These are phyloP conservation scores for Brachymystax lenok DNA, from an alignment of 2,797 vertebrate species.

Conservation along the genomic window DNA sequence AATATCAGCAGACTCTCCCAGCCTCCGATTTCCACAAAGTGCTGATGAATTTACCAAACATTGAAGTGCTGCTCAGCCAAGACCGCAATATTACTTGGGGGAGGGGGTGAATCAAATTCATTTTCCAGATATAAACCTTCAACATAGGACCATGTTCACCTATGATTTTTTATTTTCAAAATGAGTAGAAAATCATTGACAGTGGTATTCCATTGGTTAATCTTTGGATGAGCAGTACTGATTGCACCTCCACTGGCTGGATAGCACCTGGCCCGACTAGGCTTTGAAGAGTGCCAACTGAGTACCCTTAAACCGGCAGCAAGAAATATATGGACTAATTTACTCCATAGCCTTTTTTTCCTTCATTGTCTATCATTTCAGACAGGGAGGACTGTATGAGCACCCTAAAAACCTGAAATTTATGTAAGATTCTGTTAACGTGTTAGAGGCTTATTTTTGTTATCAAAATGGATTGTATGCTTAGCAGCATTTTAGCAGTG, in stretches of 20 bases:
- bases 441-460: conserved; percentile 34
- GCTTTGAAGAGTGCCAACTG: conserved; percentile 33
- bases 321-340: conserved; percentile 32
- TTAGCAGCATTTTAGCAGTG: conserved; percentile 60
- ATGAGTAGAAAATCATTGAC: neutral
- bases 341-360: neutral
- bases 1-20: conserved; percentile 25
- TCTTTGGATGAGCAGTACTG: conserved; percentile 36
- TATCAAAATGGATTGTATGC: conserved; percentile 45
- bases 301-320: conserved; percentile 35
- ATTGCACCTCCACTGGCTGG: neutral
- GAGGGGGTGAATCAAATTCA: conserved; percentile 32
- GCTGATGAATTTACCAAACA: conserved; percentile 15
- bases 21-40: conserved; percentile 3
- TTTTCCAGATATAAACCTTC: conserved; percentile 9
- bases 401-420: conserved; percentile 22
- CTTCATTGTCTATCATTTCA: conserved; percentile 33
- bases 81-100: conserved; percentile 10
- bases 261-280: neutral
- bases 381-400: conserved; percentile 54
- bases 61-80: conserved; percentile 37
- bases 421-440: conserved; percentile 6
- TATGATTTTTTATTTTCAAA: neutral
- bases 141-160: neutral
- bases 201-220: conserved; percentile 15